phyloP scores from a whole-genome alignment of 2,797 vertebrate genomes.

The Sebastes reedi region DNA sequence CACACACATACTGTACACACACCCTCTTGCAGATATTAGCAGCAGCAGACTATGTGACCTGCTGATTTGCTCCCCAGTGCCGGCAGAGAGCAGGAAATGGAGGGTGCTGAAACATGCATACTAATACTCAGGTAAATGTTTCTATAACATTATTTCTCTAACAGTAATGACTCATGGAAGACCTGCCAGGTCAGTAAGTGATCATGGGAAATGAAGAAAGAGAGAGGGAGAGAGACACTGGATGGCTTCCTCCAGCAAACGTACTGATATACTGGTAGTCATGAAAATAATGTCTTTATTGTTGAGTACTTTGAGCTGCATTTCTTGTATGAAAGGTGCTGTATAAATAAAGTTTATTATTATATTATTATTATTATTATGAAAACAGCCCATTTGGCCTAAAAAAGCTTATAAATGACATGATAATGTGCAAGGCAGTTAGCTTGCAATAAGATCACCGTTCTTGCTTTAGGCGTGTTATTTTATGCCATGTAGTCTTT shows the following conservation, averaged over 20 bases:
- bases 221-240: not conserved
- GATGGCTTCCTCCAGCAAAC: not conserved
- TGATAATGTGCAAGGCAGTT: no score
- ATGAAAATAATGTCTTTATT: not conserved
- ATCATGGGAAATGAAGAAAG: slow-evolving; percentile 6
- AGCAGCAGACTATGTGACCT: slow-evolving; percentile 23
- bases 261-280: not conserved
- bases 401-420: no score
- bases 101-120: slow-evolving; percentile 45
- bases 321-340: no score
- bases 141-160: slow-evolving; percentile 46
- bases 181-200: slow-evolving; percentile 29
- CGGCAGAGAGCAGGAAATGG: slow-evolving; percentile 10
- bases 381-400: no score
- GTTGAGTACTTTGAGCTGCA: no score
- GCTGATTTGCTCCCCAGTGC: slow-evolving; percentile 25
- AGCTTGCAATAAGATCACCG: no score
- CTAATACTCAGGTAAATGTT: slow-evolving; percentile 60
- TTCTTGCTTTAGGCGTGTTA: no score
- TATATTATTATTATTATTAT: no score
- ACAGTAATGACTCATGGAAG: slow-evolving; percentile 48
- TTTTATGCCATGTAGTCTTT: no score
- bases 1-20: not conserved
- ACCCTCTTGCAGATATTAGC: not conserved
- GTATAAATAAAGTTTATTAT: no score